These are phyloP conservation scores for Bombus cullumanus DNA, from an alignment of 1,140 invertebrate genomes.

Conservation along the genomic window DNA sequence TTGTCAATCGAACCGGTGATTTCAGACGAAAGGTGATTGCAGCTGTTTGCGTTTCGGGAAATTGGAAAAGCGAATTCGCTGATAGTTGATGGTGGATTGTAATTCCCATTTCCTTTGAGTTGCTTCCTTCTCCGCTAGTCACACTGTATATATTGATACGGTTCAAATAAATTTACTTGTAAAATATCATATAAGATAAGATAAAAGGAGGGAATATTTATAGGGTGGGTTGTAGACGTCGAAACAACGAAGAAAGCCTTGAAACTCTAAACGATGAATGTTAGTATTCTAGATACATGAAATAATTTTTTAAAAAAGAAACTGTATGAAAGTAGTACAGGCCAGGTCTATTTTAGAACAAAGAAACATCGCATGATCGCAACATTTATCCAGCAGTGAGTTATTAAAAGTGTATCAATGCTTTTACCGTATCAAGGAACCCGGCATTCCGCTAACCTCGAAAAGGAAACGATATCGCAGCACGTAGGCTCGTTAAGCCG, in stretches of 20 bases:
- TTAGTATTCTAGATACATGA: no score
- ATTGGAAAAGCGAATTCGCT: slow-evolving; percentile 32
- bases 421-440: not conserved
- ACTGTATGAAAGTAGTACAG: not conserved
- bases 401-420: slow-evolving; percentile 22
- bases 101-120: not conserved
- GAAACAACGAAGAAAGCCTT: no score
- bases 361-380: not conserved
- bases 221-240: no score
- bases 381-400: not conserved
- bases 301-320: not conserved
- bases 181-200: no score
- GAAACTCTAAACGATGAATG: no score
- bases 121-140: not conserved
- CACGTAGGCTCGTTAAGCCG: slow-evolving; percentile 13
- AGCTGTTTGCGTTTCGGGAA: slow-evolving; percentile 20
- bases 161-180: not conserved
- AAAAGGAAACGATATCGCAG: slow-evolving; percentile 1
- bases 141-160: not conserved
- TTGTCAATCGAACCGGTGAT: slow-evolving; percentile 35
- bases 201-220: no score
- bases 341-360: not conserved
- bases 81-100: not conserved
- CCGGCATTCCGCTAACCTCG: not conserved
- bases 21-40: slow-evolving; percentile 6